Evolutionary conservation across 2,888 invertebrate species (phyloP).

Genomic region (Frankliniella intonsa): DNA sequence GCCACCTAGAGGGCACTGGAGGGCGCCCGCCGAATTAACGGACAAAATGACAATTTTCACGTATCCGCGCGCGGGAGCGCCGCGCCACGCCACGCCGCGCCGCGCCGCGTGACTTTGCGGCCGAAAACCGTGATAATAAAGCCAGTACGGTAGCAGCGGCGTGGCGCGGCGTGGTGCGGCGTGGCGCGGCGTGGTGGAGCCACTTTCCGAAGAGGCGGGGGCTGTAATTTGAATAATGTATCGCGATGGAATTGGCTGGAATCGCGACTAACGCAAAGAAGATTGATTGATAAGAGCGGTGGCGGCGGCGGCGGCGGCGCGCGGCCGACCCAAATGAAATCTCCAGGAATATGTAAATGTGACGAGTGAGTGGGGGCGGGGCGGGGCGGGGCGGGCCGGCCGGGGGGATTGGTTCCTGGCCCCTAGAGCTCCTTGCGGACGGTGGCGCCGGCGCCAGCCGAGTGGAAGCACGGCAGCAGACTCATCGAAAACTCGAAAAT

Average conservation of each 20-base stretch:
- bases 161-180: neutral
- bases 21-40: neutral
- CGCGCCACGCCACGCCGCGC: neutral
- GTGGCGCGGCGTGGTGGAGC: neutral
- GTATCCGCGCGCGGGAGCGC: neutral
- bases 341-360: conserved; percentile 7
- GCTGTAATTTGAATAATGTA: conserved; percentile 25
- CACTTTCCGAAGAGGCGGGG: conserved; percentile 5
- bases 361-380: neutral
- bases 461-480: no score
- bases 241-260: conserved; percentile 11
- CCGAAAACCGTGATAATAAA: neutral
- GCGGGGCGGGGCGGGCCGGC: no score
- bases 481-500: no score
- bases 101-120: neutral
- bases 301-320: neutral
- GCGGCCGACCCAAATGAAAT: neutral
- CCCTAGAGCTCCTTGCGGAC: no score
- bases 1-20: neutral
- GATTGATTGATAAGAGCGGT: conserved; percentile 6
- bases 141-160: neutral
- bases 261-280: neutral
- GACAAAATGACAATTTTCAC: neutral
- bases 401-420: no score
- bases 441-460: no score